Base-by-base conservation (phyloP, 2,113 vertebrate species). In the Rhea americana region DNA sequence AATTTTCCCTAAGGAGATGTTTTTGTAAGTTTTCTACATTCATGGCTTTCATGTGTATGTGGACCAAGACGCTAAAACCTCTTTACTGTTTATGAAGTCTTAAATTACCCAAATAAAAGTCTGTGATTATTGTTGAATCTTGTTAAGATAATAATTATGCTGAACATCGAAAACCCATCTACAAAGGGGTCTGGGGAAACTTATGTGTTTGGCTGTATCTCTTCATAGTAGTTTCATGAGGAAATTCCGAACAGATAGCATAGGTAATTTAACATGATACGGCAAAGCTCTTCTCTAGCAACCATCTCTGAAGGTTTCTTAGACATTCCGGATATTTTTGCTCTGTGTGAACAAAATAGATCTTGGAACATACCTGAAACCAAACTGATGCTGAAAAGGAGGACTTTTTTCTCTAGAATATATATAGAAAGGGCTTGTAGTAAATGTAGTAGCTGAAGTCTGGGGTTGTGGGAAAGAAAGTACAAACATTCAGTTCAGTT, bases 191-290 rank as follows among this genome's bases (percentile, higher is more conserved):
- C 62, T 86, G 50, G 62, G 76, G 62, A 85, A 75, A 59, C 37
- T 96, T 96, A 70, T 87, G 56, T 89, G 95, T 89, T 89, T 89
- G 58, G 71, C 85, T 90, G 25, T 86, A 35, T 43, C 81, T 95
- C 96, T 96, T 94, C 68, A 70, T 9, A 77, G 74, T 89, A 77
- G 84, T 94, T 96, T 96, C 67, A 90, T 73, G 62, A 95, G 22
- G 59, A 94, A 95, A 68, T 92, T 91, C 84, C 86, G 67, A 89
- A 78, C 79, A 96, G 90, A 95, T 95, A 93, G 92, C 86, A 85
- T 32, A 77, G 84, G 91, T 95, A 72, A 93, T 91, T 94, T 95
- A 95, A 71, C 81, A 87, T 93, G 85, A 92, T 82, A 95, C 87
- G 88, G 78, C 50, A 91, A 73, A 73, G 19, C 65, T 91, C 86